Conservation (phyloP, 2,113 vertebrate genomes). For the Pseudopipra pipra region DNA sequence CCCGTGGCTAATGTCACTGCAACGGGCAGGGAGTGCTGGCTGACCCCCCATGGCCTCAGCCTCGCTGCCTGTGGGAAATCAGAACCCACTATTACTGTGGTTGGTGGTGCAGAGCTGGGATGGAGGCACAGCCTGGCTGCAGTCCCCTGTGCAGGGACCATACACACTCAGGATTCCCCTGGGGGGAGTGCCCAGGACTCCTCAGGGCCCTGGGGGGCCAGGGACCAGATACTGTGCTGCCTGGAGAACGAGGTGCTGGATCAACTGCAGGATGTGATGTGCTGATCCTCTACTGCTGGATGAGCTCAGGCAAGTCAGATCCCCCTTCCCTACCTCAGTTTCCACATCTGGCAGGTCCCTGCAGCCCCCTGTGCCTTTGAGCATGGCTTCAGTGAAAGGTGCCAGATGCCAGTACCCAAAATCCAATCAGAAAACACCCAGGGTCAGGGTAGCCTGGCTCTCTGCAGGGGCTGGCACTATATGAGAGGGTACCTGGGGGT, state of each 20-base stretch:
- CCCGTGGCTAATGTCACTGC: background rate
- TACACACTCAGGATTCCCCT: accelerated
- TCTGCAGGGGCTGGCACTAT: background rate
- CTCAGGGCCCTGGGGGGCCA: background rate
- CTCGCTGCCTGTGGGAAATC: background rate
- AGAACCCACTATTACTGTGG: background rate
- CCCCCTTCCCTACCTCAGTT: background rate
- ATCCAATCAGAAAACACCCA: background rate
- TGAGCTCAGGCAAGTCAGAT: background rate
- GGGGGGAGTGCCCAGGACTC: no score
- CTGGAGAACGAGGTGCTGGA: background rate
- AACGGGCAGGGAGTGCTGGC: background rate
- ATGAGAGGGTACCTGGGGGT: background rate
- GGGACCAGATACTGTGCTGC: background rate
- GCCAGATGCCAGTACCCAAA: background rate
- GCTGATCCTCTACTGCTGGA: background rate
- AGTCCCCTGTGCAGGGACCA: accelerated
- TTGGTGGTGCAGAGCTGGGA: background rate
- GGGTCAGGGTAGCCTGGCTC: background rate
- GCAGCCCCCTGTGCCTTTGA: background rate
- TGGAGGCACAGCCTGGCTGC: background rate
- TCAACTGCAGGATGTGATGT: background rate
- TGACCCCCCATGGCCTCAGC: background rate
- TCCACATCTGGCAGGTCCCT: background rate
- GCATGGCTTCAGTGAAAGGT: accelerated